These are phyloP conservation scores for Crossaster papposus DNA, from an alignment of 53 echinoderm and acorn worm genomes.

Conservation along the genomic window DNA sequence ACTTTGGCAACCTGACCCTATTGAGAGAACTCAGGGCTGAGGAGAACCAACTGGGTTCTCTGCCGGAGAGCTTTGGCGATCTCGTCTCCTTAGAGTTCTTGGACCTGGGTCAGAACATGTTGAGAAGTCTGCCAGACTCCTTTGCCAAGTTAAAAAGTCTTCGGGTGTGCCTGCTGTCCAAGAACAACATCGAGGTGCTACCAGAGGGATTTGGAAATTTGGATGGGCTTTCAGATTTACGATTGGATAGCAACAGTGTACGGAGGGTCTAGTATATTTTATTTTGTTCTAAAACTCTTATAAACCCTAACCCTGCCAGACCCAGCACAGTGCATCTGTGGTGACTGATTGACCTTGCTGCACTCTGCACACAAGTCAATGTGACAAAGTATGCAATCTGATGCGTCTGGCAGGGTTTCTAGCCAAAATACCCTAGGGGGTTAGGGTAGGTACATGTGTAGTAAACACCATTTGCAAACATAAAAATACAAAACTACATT, in stretches of 20 bases:
- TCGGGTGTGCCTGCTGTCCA: conserved; percentile 80
- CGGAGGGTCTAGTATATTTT: not conserved
- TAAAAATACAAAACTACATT: too few species aligned
- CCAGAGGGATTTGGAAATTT: conserved; percentile 87
- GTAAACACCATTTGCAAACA: too few species aligned
- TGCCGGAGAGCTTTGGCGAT: conserved; percentile 86
- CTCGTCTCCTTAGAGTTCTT: conserved; percentile 74
- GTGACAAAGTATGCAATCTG: too few species aligned
- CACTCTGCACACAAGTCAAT: too few species aligned
- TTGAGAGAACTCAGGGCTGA: conserved; percentile 73
- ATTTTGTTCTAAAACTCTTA: not conserved
- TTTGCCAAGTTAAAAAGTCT: conserved; percentile 72
- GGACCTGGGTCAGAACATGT: conserved; percentile 90
- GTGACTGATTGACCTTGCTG: too few species aligned
- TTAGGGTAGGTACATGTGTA: too few species aligned
- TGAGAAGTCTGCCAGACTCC: conserved; percentile 71
- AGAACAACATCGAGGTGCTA: conserved; percentile 77
- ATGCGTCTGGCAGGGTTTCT: too few species aligned
- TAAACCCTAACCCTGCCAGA: too few species aligned
- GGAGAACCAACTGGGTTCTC: conserved; percentile 79
- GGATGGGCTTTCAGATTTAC: conserved; percentile 64
- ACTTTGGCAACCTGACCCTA: conserved; percentile 72
- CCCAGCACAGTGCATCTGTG: too few species aligned
- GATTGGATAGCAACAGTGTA: conserved; percentile 82
- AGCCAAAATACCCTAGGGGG: too few species aligned